Conservation (phyloP, 2,113 vertebrate genomes). For the Hipposideros armiger region DNA sequence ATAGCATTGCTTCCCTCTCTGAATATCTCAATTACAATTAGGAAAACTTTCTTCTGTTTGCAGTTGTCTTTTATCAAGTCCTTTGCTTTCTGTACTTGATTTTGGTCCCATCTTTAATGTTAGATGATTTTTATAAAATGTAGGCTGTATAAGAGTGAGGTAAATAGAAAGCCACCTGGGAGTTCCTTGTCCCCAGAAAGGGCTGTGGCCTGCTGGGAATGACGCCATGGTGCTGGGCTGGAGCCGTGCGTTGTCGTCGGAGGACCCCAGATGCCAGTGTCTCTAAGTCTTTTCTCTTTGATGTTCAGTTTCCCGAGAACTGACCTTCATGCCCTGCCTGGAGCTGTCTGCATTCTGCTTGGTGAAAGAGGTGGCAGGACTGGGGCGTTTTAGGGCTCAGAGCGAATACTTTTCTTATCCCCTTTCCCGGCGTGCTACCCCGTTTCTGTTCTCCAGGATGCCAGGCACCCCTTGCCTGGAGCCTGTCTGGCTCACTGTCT, state of each 20-base stretch:
- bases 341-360: background rate
- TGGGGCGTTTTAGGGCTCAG: no score
- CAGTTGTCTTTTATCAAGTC: background rate
- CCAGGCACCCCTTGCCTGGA: background rate
- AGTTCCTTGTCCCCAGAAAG: fast-evolving
- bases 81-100: background rate
- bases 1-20: background rate
- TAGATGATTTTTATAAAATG: background rate
- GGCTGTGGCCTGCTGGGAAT: background rate
- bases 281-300: background rate
- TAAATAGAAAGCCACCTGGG: background rate
- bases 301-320: background rate
- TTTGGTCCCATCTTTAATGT: background rate
- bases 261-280: background rate
- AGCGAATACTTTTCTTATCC: background rate
- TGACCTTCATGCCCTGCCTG: fast-evolving
- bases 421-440: background rate
- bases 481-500: background rate
- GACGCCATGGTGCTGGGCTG: fast-evolving
- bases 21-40: background rate
- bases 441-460: background rate
- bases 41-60: background rate
- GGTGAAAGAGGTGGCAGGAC: background rate
- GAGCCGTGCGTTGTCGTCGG: background rate
- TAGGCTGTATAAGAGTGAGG: background rate